phyloP scores from a whole-genome alignment of 2,888 invertebrate species.

The Sphaeridia pumilis region DNA sequence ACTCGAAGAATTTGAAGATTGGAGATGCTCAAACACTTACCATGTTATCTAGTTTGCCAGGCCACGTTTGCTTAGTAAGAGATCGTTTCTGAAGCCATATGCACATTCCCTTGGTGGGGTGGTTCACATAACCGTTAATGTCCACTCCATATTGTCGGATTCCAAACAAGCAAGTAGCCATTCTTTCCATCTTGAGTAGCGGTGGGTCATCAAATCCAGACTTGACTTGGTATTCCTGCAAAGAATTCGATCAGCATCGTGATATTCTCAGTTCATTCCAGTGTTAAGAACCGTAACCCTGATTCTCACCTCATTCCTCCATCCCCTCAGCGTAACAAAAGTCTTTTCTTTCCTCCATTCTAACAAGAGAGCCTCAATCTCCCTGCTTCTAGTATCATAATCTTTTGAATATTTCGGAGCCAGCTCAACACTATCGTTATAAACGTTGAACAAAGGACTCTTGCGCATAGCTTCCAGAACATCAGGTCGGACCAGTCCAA shows the following conservation, averaged over 20 bases:
- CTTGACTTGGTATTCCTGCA: conserved; percentile 78
- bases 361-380: conserved; percentile 65
- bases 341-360: conserved; percentile 61
- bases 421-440: conserved; percentile 61
- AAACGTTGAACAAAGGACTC: conserved; percentile 70
- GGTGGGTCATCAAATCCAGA: conserved; percentile 54
- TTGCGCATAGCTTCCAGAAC: conserved; percentile 66
- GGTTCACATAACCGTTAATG: conserved; percentile 81
- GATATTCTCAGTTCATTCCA: not conserved
- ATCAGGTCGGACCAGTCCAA: conserved; percentile 74
- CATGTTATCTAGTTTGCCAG: conserved; percentile 91
- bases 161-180: conserved; percentile 85
- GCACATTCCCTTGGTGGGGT: conserved; percentile 71
- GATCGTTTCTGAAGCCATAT: conserved; percentile 88
- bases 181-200: conserved; percentile 71
- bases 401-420: conserved; percentile 71
- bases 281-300: too few relatives aligned
- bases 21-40: conserved; percentile 40
- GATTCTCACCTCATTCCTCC: conserved; percentile 72
- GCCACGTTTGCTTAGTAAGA: conserved; percentile 87
- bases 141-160: conserved; percentile 89
- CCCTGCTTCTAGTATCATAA: conserved; percentile 65
- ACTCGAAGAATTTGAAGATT: too few relatives aligned
- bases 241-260: conserved; percentile 20
- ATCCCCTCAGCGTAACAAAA: conserved; percentile 72